Evolutionary conservation across 2,888 invertebrate genomes (phyloP).

Genomic region (Spilarctia lutea): DNA sequence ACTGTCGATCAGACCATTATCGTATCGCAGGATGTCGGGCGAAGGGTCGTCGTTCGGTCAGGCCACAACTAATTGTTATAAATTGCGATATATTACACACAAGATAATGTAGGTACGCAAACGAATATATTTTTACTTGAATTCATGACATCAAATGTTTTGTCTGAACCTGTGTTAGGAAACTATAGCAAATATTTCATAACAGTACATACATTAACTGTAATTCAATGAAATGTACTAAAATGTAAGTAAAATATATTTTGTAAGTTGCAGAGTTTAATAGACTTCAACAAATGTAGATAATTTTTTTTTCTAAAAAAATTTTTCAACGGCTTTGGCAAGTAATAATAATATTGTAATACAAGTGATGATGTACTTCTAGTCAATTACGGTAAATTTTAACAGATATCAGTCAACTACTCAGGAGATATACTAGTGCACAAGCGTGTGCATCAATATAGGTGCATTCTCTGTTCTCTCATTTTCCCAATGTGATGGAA

Average conservation of each 20-base stretch:
- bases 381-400: too few species aligned
- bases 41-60: slow-evolving; percentile 79
- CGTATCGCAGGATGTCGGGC: slow-evolving; percentile 75
- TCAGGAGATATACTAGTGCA: too few species aligned
- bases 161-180: neutral
- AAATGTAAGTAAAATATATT: neutral
- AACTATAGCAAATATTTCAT: too few species aligned
- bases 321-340: neutral
- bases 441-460: too few species aligned
- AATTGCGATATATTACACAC: slow-evolving; percentile 55
- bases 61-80: slow-evolving; percentile 75
- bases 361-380: too few species aligned
- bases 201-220: neutral
- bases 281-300: neutral
- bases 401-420: too few species aligned
- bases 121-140: slow-evolving; percentile 17
- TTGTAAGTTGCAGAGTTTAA: neutral
- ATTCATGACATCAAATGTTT: neutral
- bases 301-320: neutral
- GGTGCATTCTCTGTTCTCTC: too few species aligned
- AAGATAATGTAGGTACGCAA: slow-evolving; percentile 23
- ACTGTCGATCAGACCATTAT: slow-evolving; percentile 60
- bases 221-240: too few species aligned
- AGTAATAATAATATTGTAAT: too few species aligned
- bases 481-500: too few species aligned